Percentiles rank a stretch among this genome's conserved stretches.
Evolutionary conservation across 2,888 invertebrate species (phyloP).

Genomic region (Latrodectus hesperus): DNA sequence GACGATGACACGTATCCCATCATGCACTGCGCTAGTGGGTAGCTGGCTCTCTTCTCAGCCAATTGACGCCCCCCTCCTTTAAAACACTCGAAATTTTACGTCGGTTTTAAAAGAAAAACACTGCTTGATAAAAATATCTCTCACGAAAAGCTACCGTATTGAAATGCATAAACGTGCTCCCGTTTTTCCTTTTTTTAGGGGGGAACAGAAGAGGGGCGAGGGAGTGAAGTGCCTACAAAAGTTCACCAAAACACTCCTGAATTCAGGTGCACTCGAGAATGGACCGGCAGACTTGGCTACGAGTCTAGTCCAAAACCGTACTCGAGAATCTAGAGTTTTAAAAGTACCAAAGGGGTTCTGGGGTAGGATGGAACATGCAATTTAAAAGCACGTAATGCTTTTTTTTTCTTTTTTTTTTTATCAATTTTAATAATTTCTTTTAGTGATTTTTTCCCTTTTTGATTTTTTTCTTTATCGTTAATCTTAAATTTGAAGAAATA

Average conservation of each 20-base stretch:
- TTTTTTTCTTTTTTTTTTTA: neutral
- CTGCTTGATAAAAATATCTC: slow-evolving; percentile 54
- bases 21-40: slow-evolving; percentile 10
- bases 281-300: slow-evolving; percentile 24
- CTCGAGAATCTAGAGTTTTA: slow-evolving; percentile 24
- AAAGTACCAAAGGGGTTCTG: slow-evolving; percentile 2
- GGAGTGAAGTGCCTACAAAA: slow-evolving; percentile 33
- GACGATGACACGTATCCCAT: slow-evolving; percentile 37
- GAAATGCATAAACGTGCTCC: slow-evolving; percentile 28
- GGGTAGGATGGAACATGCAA: neutral
- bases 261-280: slow-evolving; percentile 33
- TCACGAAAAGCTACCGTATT: slow-evolving; percentile 1
- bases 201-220: slow-evolving; percentile 1
- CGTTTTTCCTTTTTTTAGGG: slow-evolving; percentile 43
- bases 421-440: neutral
- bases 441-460: neutral
- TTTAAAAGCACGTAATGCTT: slow-evolving; percentile 15
- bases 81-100: slow-evolving; percentile 64
- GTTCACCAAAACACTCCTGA: slow-evolving; percentile 51
- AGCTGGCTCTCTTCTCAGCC: slow-evolving; percentile 59
- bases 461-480: neutral
- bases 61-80: slow-evolving; percentile 57
- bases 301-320: slow-evolving; percentile 12
- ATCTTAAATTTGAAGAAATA: neutral
- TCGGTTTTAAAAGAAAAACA: slow-evolving; percentile 61